Conservation (phyloP, 2,797 vertebrate species). For the Gadopsis bispinosus region DNA sequence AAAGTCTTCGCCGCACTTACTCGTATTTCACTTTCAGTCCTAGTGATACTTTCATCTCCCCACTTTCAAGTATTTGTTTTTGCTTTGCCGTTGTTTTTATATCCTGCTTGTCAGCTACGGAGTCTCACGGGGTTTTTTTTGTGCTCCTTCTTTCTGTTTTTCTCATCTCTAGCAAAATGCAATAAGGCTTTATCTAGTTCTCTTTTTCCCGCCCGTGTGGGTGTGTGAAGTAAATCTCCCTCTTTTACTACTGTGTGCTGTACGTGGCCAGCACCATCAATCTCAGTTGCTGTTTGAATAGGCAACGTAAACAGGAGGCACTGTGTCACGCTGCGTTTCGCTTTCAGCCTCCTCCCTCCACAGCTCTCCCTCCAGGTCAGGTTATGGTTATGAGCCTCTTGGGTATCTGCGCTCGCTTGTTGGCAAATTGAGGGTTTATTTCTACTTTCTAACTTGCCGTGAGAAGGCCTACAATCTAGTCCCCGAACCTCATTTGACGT, state of each 20-base stretch:
- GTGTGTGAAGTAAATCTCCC: not conserved
- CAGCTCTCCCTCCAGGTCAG: slow-evolving; percentile 30
- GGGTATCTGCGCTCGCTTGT: slow-evolving; percentile 36
- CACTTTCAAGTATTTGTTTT: slow-evolving; percentile 10
- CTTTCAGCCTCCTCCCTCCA: slow-evolving; percentile 27
- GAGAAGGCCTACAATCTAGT: slow-evolving; percentile 40
- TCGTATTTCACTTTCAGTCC: slow-evolving; percentile 48
- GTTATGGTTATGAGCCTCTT: slow-evolving; percentile 24
- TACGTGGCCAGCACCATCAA: slow-evolving; percentile 36
- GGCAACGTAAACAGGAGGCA: slow-evolving; percentile 54
- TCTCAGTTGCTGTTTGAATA: slow-evolving; percentile 59
- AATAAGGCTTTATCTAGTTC: slow-evolving; percentile 16
- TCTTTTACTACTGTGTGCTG: slow-evolving; percentile 33
- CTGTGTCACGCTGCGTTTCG: slow-evolving; percentile 24
- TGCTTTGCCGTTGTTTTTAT: slow-evolving; percentile 27
- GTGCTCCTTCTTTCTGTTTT: slow-evolving; percentile 33
- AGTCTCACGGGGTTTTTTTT: slow-evolving; percentile 22
- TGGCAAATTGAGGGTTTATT: slow-evolving; percentile 42
- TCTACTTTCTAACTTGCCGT: slow-evolving; percentile 12
- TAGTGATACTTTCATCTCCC: slow-evolving; percentile 38
- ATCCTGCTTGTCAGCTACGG: slow-evolving; percentile 32
- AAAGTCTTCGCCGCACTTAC: slow-evolving; percentile 45
- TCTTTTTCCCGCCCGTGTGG: slow-evolving; percentile 7
- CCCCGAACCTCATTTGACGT: slow-evolving; percentile 28
- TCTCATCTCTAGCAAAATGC: slow-evolving; percentile 28